These are phyloP conservation scores for Oxycera nigricornis DNA, from an alignment of 2,888 invertebrate genomes.

Conservation along the genomic window DNA sequence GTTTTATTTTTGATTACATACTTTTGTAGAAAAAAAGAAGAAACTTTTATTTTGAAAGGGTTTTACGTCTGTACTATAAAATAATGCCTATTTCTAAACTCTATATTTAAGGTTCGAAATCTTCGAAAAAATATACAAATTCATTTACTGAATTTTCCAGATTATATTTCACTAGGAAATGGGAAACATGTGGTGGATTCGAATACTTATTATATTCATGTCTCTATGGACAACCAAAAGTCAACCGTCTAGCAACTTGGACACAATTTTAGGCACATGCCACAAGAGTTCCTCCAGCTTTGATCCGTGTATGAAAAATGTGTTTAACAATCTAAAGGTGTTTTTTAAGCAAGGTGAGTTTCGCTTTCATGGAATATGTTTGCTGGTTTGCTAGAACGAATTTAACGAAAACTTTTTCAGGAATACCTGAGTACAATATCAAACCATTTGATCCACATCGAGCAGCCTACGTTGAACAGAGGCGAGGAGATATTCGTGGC, in stretches of 20 bases:
- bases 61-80: no score
- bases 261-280: slow-evolving; percentile 68
- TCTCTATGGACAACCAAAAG: not conserved
- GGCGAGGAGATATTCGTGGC: slow-evolving; percentile 68
- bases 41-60: no score
- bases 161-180: no score
- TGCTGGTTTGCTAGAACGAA: slow-evolving; percentile 75
- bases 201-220: not conserved
- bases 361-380: not conserved
- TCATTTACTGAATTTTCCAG: no score
- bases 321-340: slow-evolving; percentile 73
- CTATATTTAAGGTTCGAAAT: no score
- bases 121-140: no score
- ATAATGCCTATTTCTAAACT: no score
- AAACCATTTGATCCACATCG: slow-evolving; percentile 81
- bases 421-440: slow-evolving; percentile 75
- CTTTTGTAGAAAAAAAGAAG: no score
- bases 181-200: not conserved
- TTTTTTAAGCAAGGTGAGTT: slow-evolving; percentile 73
- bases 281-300: slow-evolving; percentile 69
- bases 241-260: slow-evolving; percentile 53
- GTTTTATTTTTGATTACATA: no score
- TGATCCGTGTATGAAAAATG: slow-evolving; percentile 75
- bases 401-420: slow-evolving; percentile 59
- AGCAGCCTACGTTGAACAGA: slow-evolving; percentile 70